phyloP scores from a whole-genome alignment of 2,113 vertebrate species.

The Catharus minimus region DNA sequence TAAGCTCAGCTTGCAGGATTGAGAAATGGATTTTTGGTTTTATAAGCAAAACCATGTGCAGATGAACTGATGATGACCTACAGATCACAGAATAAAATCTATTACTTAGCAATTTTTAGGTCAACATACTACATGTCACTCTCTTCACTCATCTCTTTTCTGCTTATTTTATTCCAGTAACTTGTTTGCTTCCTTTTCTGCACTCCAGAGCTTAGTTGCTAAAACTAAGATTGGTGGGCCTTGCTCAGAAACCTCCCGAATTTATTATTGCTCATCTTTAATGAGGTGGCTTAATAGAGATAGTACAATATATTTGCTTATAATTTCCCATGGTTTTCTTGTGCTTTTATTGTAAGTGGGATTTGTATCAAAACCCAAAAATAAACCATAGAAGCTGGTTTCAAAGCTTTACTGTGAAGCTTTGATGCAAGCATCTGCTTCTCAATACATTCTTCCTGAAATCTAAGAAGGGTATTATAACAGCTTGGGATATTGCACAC shows the following conservation, averaged over 20 bases:
- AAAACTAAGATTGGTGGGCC: neutral
- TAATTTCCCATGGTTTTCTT: neutral
- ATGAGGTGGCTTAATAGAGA: neutral
- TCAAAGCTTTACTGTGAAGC: neutral
- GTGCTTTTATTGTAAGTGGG: neutral
- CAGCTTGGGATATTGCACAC: neutral
- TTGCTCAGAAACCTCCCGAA: neutral
- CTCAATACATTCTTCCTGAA: neutral
- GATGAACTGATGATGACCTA: neutral
- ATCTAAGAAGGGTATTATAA: neutral
- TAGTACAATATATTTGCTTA: neutral
- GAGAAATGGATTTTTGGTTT: conserved; percentile 29
- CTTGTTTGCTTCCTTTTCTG: neutral
- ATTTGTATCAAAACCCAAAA: neutral
- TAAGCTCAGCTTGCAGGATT: conserved; percentile 8
- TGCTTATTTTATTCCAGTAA: neutral
- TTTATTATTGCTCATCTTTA: neutral
- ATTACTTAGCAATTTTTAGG: conserved; percentile 3
- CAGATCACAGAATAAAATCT: conserved; percentile 7
- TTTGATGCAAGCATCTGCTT: neutral
- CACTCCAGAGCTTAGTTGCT: neutral
- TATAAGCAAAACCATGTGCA: neutral
- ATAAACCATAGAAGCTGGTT: neutral
- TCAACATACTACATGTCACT: neutral
- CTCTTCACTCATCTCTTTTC: neutral